Conservation (phyloP, 1,140 invertebrate species). For the Drosophila funebris region DNA sequence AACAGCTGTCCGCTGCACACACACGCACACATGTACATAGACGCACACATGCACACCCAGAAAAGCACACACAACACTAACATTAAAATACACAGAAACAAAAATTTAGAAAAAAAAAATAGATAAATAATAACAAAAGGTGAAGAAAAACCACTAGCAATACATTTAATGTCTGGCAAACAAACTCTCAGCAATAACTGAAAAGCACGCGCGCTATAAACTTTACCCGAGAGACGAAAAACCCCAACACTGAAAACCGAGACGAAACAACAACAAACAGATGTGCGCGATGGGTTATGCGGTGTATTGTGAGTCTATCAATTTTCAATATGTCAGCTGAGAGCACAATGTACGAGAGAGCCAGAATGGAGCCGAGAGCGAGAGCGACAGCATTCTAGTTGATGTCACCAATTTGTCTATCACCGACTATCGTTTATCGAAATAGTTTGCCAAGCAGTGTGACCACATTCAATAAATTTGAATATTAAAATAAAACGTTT, state of each 20-base stretch:
- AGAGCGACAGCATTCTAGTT: background rate
- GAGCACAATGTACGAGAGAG: background rate
- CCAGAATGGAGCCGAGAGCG: background rate
- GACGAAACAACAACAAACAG: background rate
- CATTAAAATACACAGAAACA: background rate
- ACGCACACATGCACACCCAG: background rate
- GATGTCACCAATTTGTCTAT: background rate
- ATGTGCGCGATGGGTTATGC: background rate
- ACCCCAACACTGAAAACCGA: background rate
- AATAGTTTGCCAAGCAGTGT: background rate
- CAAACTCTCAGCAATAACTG: background rate
- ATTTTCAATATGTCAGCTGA: conserved; percentile 11
- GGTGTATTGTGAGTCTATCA: background rate
- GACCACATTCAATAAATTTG: background rate
- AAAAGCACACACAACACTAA: background rate
- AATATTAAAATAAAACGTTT: background rate
- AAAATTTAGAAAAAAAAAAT: background rate
- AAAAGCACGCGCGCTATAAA: background rate
- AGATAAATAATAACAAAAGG: background rate
- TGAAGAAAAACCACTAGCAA: background rate
- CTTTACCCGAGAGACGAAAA: background rate
- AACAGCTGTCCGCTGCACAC: background rate
- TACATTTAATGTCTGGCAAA: background rate
- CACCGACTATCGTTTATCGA: conserved; percentile 19
- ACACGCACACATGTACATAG: background rate